phyloP scores from a whole-genome alignment of 2,113 vertebrate genomes.

The Polypterus senegalus region DNA sequence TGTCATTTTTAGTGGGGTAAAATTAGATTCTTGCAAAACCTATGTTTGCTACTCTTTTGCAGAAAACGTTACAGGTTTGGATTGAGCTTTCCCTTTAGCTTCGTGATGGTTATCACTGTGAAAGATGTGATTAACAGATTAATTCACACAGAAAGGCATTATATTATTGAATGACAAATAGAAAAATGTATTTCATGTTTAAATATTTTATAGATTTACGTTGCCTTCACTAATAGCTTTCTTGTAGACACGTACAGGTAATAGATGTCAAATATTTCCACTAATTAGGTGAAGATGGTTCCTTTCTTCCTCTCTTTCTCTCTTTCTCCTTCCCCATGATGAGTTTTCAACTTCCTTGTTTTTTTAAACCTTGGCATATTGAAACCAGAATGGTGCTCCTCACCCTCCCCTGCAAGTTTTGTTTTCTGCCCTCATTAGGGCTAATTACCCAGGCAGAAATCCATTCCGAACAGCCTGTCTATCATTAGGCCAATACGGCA shows the following conservation, averaged over 20 bases:
- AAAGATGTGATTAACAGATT: too few relatives aligned
- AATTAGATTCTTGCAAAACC: too few relatives aligned
- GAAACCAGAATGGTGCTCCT: constrained; percentile 6
- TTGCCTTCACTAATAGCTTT: background rate
- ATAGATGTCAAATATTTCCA: constrained; percentile 3
- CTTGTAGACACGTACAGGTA: constrained; percentile 3
- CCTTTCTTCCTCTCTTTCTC: too few relatives aligned
- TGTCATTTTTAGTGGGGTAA: too few relatives aligned
- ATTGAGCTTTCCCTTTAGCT: too few relatives aligned
- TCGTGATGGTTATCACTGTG: too few relatives aligned
- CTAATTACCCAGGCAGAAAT: constrained; percentile 17
- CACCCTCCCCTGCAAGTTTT: constrained; percentile 11
- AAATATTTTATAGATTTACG: too few relatives aligned
- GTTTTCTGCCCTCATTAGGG: constrained; percentile 18
- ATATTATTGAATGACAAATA: too few relatives aligned
- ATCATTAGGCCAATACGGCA: constrained; percentile 14
- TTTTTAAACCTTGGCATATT: constrained; percentile 2
- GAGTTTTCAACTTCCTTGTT: constrained; percentile 10
- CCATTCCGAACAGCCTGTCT: constrained; percentile 13
- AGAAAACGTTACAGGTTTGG: too few relatives aligned
- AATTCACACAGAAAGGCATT: too few relatives aligned
- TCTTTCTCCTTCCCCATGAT: constrained; percentile 4
- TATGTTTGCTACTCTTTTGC: too few relatives aligned
- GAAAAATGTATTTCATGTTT: too few relatives aligned
- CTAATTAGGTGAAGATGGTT: constrained; percentile 6